phyloP scores from a whole-genome alignment of 2,797 vertebrate genomes.

The Phylloscopus collybita region DNA sequence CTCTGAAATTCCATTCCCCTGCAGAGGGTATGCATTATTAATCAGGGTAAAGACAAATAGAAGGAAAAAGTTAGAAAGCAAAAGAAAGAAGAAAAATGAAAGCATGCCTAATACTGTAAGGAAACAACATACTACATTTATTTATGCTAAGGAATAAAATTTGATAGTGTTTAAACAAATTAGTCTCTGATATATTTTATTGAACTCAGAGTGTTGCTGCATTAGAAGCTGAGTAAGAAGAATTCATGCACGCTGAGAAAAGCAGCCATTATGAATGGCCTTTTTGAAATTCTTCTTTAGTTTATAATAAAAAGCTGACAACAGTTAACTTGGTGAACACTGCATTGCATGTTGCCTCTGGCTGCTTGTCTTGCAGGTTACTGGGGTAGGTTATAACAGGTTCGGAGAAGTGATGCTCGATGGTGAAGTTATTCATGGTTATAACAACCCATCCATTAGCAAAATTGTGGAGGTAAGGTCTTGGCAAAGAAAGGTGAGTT shows the following conservation, averaged over 20 bases:
- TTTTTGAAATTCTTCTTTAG: not conserved
- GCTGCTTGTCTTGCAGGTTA: slow-evolving; percentile 82
- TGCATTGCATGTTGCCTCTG: not conserved
- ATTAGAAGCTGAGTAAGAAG: not conserved
- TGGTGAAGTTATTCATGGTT: slow-evolving; percentile 91
- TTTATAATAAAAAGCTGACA: not conserved
- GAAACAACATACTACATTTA: not conserved
- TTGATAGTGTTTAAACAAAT: not conserved
- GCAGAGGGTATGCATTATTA: not conserved
- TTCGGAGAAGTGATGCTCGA: slow-evolving; percentile 89
- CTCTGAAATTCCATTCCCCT: not conserved
- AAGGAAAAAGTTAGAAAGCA: not conserved
- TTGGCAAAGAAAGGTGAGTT: not conserved
- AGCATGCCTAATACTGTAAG: not conserved
- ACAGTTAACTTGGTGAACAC: not conserved
- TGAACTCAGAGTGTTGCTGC: not conserved
- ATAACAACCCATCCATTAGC: slow-evolving; percentile 87
- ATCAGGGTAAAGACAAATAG: not conserved
- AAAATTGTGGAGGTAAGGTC: slow-evolving; percentile 90
- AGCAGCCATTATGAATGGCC: not conserved
- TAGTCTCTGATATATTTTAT: not conserved
- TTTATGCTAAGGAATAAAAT: not conserved
- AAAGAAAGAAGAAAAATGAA: not conserved
- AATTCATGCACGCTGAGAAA: not conserved
- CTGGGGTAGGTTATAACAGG: slow-evolving; percentile 94